Conservation (phyloP, 1,140 invertebrate genomes). For the Drosophila auraria region DNA sequence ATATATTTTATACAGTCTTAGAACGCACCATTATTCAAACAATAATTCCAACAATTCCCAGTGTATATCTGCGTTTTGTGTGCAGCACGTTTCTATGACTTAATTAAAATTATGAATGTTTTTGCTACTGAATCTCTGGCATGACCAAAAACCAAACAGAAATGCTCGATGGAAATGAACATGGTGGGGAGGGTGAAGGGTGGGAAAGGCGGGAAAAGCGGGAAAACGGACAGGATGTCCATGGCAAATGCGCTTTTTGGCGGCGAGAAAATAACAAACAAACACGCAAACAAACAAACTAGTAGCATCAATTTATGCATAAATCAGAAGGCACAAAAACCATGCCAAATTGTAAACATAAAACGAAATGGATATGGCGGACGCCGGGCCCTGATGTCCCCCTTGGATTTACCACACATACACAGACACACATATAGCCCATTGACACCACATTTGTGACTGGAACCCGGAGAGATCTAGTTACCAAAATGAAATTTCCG, state of each 20-base stretch:
- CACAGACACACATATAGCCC: conserved; percentile 1
- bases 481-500: conserved; percentile 66
- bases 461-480: conserved; percentile 22
- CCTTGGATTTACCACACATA: not conserved
- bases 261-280: conserved; percentile 37
- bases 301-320: conserved; percentile 73
- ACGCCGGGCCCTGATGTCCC: not conserved
- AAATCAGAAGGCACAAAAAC: conserved; percentile 71
- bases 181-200: not conserved
- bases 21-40: too few relatives aligned
- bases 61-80: conserved; percentile 44
- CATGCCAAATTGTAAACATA: conserved; percentile 66
- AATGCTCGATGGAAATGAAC: not conserved
- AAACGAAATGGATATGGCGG: conserved; percentile 48
- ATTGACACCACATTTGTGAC: conserved; percentile 48
- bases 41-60: not conserved
- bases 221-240: conserved; percentile 44
- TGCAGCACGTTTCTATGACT: conserved; percentile 61
- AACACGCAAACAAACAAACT: conserved; percentile 50
- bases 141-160: conserved; percentile 35
- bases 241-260: conserved; percentile 70
- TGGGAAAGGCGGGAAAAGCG: conserved; percentile 5
- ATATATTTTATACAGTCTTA: too few relatives aligned
- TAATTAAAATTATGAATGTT: conserved; percentile 79
- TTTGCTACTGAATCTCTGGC: conserved; percentile 45